phyloP scores from a whole-genome alignment of 2,113 vertebrate species.

The Girardinichthys multiradiatus region DNA sequence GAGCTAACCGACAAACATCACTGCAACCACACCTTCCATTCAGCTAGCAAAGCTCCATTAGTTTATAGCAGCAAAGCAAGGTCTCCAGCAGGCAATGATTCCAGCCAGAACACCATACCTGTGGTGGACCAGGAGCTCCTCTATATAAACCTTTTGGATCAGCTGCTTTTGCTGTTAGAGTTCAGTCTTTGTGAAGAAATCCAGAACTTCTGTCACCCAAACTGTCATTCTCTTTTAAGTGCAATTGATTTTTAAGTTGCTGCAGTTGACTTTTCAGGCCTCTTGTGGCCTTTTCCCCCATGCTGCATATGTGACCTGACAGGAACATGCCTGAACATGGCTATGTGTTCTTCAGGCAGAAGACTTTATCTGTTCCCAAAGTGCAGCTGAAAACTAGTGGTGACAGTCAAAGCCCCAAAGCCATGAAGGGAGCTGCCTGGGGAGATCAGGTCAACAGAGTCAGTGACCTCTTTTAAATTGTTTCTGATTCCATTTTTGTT shows the following conservation, averaged over 20 bases:
- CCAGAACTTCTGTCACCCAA: too few species aligned
- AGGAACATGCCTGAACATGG: not conserved
- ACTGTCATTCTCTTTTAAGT: too few species aligned
- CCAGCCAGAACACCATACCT: too few species aligned
- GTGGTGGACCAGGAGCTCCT: too few species aligned
- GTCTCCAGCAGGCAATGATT: too few species aligned
- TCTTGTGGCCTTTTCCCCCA: not conserved
- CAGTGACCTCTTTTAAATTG: not conserved
- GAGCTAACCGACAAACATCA: too few species aligned
- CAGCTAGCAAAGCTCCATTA: too few species aligned
- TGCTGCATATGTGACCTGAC: conserved; percentile 1
- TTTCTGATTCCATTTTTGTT: not conserved
- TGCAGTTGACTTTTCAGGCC: not conserved
- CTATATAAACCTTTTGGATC: too few species aligned
- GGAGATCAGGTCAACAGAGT: not conserved
- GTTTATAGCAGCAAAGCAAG: too few species aligned
- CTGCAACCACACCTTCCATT: too few species aligned
- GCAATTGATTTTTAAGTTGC: not conserved
- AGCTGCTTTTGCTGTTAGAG: too few species aligned
- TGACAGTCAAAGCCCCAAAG: conserved; percentile 4
- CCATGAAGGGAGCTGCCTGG: not conserved
- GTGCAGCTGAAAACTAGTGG: not conserved
- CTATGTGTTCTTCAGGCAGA: not conserved
- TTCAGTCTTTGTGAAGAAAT: too few species aligned
- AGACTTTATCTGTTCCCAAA: not conserved